Percentiles rank a stretch among this genome's conserved stretches.
phyloP scores from a whole-genome alignment of 2,797 vertebrate species.

The Silurus lanzhouensis region DNA sequence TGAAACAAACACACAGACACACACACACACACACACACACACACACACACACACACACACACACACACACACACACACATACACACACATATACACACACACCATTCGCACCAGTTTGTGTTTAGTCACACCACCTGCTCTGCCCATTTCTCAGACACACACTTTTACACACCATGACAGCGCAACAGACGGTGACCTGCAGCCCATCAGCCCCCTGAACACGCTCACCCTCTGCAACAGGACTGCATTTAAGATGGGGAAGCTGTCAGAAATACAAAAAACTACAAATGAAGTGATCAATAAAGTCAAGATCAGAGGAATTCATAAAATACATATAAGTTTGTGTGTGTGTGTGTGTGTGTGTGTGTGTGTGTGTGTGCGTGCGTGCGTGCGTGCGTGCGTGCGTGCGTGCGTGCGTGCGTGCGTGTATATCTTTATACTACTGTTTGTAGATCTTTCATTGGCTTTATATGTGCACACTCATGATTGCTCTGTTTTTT shows the following conservation, averaged over 20 bases:
- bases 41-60: slow-evolving; percentile 51
- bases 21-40: slow-evolving; percentile 38
- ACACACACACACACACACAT: slow-evolving; percentile 38
- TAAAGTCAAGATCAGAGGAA: slow-evolving; percentile 74
- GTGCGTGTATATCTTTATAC: background rate
- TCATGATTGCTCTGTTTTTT: background rate
- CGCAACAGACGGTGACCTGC: slow-evolving; percentile 50
- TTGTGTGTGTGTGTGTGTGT: slow-evolving; percentile 26
- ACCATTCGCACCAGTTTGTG: slow-evolving; percentile 81
- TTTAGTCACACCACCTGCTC: slow-evolving; percentile 99
- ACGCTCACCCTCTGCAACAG: slow-evolving; percentile 23
- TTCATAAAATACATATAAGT: background rate
- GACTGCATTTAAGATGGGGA: slow-evolving; percentile 75
- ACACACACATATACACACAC: slow-evolving; percentile 33
- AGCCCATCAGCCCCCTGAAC: slow-evolving; percentile 12
- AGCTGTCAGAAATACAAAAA: slow-evolving; percentile 64
- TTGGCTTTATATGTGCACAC: background rate
- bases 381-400: slow-evolving; percentile 16
- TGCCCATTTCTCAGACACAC: slow-evolving; percentile 81
- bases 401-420: background rate
- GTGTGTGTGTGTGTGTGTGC: slow-evolving; percentile 10
- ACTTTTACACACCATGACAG: slow-evolving; percentile 39
- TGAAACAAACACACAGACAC: slow-evolving; percentile 24
- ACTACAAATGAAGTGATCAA: slow-evolving; percentile 88
- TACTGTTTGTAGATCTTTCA: background rate